Base-by-base conservation (phyloP, 2,113 vertebrate genomes). In the Plecturocebus donacophilus region DNA sequence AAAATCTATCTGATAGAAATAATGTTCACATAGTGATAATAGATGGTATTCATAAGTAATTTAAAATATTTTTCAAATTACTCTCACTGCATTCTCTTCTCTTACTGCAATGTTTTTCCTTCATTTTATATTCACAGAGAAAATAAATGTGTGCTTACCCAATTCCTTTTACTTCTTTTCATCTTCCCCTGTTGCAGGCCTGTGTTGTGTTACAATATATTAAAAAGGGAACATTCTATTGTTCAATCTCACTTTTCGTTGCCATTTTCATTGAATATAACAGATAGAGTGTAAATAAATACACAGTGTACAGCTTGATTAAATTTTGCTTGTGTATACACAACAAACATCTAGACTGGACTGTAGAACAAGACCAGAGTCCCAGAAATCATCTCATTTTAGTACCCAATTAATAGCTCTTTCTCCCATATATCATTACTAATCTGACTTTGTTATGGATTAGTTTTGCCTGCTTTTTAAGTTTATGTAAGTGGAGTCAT, bases 21-120 rank as follows among this genome's bases (percentile, higher is more conserved):
- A 96, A 38, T 21, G 40, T 58, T 79, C 85, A 66, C 19, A 54
- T 13, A 66, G 49, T 88, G 58, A 47, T 58, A 90, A 88, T 70
- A 68, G 71, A 85, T 56, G 30, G 0, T 47, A 64, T 76, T 95
- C 86, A 76, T 47, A 95, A 96, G 42, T 81, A 81, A 85, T 68
- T 91, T 93, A 40, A 95, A 45, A 61, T 94, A 87, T 21, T 93
- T 84, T 95, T 87, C 23, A 42, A 96, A 93, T 14, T 38, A 82
- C 21, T 61, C 35, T 80, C 14, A 76, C 45, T 40, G 58, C 45
- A 83, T 87, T 61, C n/a, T 86, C 40, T 86, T 70, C 70, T 92
- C 52, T 85, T 87, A 77, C 40, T 82, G 5, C 49, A 64, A 82
- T 58, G 42, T 6, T 85, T 88, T 88, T 52, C 47, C 25, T 96